Evolutionary conservation across 2,797 vertebrate species (phyloP).

Genomic region (Melanitta fusca): DNA sequence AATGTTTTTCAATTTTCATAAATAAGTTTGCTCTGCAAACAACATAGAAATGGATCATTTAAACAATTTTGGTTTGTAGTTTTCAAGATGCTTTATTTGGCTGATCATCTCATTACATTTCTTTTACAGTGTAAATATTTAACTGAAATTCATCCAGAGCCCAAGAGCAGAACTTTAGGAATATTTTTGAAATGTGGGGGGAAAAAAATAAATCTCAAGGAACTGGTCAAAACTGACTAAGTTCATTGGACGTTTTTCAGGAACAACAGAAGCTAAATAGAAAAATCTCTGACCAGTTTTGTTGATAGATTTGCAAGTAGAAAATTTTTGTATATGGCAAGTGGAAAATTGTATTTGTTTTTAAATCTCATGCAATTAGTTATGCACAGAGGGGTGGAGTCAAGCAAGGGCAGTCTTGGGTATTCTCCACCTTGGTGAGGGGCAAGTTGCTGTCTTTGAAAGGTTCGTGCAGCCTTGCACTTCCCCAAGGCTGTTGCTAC

Average conservation of each 20-base stretch:
- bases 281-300: neutral
- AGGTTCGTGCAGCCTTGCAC: neutral
- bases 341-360: neutral
- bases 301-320: neutral
- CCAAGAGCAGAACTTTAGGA: neutral
- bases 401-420: neutral
- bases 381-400: neutral
- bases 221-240: neutral
- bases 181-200: neutral
- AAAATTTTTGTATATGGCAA: neutral
- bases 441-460: neutral
- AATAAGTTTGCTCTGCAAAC: neutral
- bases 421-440: neutral
- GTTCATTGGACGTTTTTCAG: neutral
- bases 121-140: neutral
- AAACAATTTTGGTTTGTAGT: neutral
- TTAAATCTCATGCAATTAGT: neutral
- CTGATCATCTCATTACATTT: constrained; percentile 6
- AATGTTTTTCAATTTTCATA: neutral
- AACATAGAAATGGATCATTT: neutral
- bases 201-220: neutral
- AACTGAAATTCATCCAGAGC: neutral
- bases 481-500: neutral
- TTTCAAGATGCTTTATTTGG: neutral
- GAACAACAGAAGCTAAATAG: neutral